Conservation (phyloP, 2,113 vertebrate genomes). For the Toxotes jaculatrix region DNA sequence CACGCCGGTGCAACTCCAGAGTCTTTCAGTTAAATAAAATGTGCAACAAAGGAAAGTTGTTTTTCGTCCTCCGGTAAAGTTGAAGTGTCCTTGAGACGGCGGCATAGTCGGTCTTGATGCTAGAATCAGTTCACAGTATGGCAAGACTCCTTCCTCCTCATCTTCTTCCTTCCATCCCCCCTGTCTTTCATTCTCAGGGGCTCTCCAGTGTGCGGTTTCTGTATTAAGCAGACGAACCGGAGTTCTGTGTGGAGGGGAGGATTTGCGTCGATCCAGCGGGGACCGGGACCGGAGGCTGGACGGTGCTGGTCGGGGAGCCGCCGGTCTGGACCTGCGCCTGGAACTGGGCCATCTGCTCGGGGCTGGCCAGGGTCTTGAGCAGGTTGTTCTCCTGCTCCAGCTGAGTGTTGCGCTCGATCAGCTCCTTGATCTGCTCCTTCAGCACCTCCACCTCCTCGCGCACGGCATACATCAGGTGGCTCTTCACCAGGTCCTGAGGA, state of each 20-base stretch:
- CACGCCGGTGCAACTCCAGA: slow-evolving; percentile 48
- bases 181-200: neutral
- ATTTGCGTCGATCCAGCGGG: slow-evolving; percentile 47
- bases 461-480: slow-evolving; percentile 98
- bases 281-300: slow-evolving; percentile 84
- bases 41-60: slow-evolving; percentile 73
- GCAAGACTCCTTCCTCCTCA: slow-evolving; percentile 35
- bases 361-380: slow-evolving; percentile 95
- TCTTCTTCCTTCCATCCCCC: slow-evolving; percentile 37
- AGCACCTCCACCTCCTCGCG: slow-evolving; percentile 91
- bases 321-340: slow-evolving; percentile 95
- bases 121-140: slow-evolving; percentile 76
- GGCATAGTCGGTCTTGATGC: slow-evolving; percentile 48
- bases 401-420: slow-evolving; percentile 96
- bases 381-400: slow-evolving; percentile 98
- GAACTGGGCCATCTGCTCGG: slow-evolving; percentile 97
- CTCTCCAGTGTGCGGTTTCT: neutral
- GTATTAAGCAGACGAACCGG: slow-evolving; percentile 67
- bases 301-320: slow-evolving; percentile 86
- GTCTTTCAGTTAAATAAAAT: slow-evolving; percentile 75
- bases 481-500: slow-evolving; percentile 87
- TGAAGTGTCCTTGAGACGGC: slow-evolving; percentile 41
- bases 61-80: slow-evolving; percentile 32
- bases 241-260: slow-evolving; percentile 66
- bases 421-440: slow-evolving; percentile 97